These are phyloP conservation scores for Hormaphis cornu DNA, from an alignment of 1,140 invertebrate genomes.

Conservation along the genomic window DNA sequence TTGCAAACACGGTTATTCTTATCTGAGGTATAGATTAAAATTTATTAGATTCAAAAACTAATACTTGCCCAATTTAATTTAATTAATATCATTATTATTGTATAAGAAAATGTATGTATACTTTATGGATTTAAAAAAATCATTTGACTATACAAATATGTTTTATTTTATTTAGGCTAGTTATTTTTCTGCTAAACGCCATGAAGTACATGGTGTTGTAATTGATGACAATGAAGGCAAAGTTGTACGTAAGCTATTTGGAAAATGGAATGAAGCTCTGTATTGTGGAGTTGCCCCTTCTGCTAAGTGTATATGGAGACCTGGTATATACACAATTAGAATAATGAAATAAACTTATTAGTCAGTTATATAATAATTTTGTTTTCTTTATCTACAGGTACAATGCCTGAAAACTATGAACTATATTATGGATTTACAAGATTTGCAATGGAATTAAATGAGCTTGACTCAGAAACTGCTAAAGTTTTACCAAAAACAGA, in stretches of 20 bases:
- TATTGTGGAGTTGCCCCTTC: constrained; percentile 63
- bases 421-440: constrained; percentile 75
- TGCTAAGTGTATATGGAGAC: constrained; percentile 65
- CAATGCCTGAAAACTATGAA: constrained; percentile 70
- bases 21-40: too few relatives aligned
- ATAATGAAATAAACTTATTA: neutral
- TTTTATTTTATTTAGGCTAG: constrained; percentile 49
- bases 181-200: constrained; percentile 66
- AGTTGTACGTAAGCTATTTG: constrained; percentile 57
- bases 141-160: too few relatives aligned
- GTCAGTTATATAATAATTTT: neutral
- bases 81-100: too few relatives aligned
- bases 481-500: constrained; percentile 63
- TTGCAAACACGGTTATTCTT: too few relatives aligned
- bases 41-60: too few relatives aligned
- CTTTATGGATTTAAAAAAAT: too few relatives aligned
- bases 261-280: constrained; percentile 73
- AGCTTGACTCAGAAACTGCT: constrained; percentile 55
- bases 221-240: constrained; percentile 49
- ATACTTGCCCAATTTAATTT: too few relatives aligned
- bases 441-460: constrained; percentile 78
- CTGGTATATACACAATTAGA: constrained; percentile 40
- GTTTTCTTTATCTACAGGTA: constrained; percentile 43
- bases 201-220: constrained; percentile 66
- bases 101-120: too few relatives aligned